These are phyloP conservation scores for Chironomus striatipennis DNA, from an alignment of 1,140 invertebrate species.

Conservation along the genomic window DNA sequence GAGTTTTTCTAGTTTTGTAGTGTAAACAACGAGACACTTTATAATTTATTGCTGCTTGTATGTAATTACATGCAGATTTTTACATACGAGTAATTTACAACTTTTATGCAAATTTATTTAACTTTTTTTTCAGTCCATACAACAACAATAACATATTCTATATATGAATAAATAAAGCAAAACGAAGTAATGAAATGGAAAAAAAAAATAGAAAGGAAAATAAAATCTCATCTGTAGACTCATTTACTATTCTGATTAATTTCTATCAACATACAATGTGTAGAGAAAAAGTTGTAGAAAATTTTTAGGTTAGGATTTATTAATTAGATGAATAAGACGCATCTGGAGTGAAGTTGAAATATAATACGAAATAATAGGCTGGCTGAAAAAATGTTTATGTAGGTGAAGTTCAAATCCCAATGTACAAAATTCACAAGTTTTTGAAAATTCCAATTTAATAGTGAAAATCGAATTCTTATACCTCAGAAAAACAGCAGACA, in stretches of 20 bases:
- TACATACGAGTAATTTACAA: slow-evolving; percentile 6
- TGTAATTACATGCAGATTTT: slow-evolving; percentile 19
- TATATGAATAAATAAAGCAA: slow-evolving; percentile 1
- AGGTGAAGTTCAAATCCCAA: no score
- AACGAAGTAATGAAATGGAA: neutral
- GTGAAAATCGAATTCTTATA: no score
- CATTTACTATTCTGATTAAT: slow-evolving; percentile 12
- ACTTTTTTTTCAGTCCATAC: neutral
- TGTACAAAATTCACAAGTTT: no score
- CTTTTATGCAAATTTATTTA: neutral
- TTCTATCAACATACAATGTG: slow-evolving; percentile 5
- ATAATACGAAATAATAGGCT: no score
- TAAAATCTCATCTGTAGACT: neutral
- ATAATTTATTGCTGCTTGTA: slow-evolving; percentile 18
- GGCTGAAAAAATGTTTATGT: no score
- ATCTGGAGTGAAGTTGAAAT: no score
- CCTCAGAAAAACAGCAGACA: no score
- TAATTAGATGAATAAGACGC: no score
- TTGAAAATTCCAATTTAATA: no score
- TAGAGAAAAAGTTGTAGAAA: neutral
- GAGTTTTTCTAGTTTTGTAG: neutral
- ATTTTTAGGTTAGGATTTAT: no score
- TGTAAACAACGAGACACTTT: slow-evolving; percentile 7
- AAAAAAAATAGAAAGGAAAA: neutral
- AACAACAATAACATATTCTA: neutral